Base-by-base conservation (phyloP, 2,113 vertebrate genomes). In the Riparia riparia region DNA sequence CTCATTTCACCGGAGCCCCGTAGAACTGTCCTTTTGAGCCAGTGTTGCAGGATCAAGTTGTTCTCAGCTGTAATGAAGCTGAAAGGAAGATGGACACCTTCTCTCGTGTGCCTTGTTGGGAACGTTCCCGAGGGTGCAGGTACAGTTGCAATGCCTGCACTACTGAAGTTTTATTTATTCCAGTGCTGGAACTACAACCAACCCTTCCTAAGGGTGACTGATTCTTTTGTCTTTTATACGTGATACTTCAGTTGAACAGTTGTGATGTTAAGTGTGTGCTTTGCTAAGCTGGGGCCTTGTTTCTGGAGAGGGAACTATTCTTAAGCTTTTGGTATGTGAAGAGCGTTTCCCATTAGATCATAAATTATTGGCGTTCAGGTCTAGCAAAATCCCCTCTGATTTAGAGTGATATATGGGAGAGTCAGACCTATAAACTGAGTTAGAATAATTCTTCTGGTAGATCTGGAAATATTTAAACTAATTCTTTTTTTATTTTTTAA, bases 401-500 rank as follows among this genome's bases (percentile, higher is more conserved):
- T 93, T 83, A 93, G 53, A 87, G 82, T 94, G 95, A 97, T 93
- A 47, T 90, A 96, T 92, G 69, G 41, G 60, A 90, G 95, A 96
- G 82, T 56, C 82, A 96, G 88, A 89, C 85, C 88, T 89, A 89
- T 89, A 93, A 90, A 92, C 86, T 80, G 68, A 63, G 85, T 93
- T 95, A 95, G 85, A 96, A 86, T 95, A 92, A 95, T 96, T 97
- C 93, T 95, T 96, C 65, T 94, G 76, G 92, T 93, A 57, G 88
- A 63, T 95, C 90, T 96, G 96, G 96, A 96, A 96, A 96, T 94
- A 81, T 97, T 97, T 95, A 93, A 96, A 83, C 72, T 71, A 56
- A 51, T 91, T 53, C 44, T 44, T 95, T 87, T 37, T 53, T 70
- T 76, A 37, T 76, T 77, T 94, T 49, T 47, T 20, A 9, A 71